A percentile compares a stretch with the other conserved stretches of the same genome.
Conservation (phyloP, 2,888 invertebrate genomes). For the Cerceris rybyensis region DNA sequence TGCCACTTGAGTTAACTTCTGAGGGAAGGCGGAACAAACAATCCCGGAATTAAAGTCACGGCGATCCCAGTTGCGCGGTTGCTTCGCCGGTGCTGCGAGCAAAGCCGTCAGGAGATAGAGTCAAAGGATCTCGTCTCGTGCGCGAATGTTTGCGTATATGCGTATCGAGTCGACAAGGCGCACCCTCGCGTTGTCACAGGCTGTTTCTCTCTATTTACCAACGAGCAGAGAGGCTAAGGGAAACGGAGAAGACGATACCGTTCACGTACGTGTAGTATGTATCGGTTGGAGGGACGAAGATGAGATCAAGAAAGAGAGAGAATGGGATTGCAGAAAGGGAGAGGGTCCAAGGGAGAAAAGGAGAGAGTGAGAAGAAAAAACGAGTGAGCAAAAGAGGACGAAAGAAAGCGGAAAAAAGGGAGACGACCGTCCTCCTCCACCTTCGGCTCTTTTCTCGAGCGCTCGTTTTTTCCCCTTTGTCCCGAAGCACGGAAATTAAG, state of each 20-base stretch:
- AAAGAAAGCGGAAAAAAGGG: slow-evolving; percentile 16
- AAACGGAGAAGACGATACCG: slow-evolving; percentile 36
- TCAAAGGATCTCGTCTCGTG: slow-evolving; percentile 54
- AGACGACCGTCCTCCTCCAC: slow-evolving; percentile 47
- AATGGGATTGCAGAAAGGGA: slow-evolving; percentile 10
- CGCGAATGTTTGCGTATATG: slow-evolving; percentile 45
- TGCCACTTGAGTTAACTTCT: slow-evolving; percentile 60
- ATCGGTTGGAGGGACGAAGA: slow-evolving; percentile 10
- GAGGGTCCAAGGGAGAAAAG: slow-evolving; percentile 15
- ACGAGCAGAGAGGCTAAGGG: slow-evolving; percentile 45
- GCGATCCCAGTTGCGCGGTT: slow-evolving; percentile 49
- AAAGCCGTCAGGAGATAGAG: slow-evolving; percentile 28
- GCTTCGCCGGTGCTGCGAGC: slow-evolving; percentile 14
- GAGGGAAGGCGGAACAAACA: slow-evolving; percentile 60
- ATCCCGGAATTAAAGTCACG: slow-evolving; percentile 59
- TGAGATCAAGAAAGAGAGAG: neutral
- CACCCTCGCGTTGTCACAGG: slow-evolving; percentile 54
- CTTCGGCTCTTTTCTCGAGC: slow-evolving; percentile 68
- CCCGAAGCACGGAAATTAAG: slow-evolving; percentile 76
- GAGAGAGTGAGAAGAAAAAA: too few relatives aligned
- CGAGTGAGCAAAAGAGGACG: slow-evolving; percentile 4
- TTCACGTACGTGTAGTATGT: slow-evolving; percentile 9
- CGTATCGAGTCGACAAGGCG: slow-evolving; percentile 36
- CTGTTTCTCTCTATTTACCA: slow-evolving; percentile 59
- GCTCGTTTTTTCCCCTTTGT: slow-evolving; percentile 69